Evolutionary conservation across 2,888 invertebrate genomes (phyloP), one percentile per base, ranked within the genome.

Genomic region (Spodoptera exigua): DNA sequence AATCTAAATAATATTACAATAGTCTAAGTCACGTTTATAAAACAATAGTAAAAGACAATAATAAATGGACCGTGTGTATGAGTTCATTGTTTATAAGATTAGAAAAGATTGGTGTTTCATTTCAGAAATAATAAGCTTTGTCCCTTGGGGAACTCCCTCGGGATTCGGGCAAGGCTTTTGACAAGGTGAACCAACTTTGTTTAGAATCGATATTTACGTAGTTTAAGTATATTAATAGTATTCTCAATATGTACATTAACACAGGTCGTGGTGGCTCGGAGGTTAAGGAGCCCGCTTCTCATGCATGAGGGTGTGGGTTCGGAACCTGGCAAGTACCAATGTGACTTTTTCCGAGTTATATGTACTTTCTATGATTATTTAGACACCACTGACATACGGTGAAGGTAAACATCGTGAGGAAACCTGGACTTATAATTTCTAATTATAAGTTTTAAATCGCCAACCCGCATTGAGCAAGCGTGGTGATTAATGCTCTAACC

Each of bases 131-230:
- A 48, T 17, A 18, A 12, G 1, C 35, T 27, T 35, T 58, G 39
- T 62, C 5, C 62, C 67, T 48, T 59, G 44, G 67, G 60, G 67
- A 67, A 67, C n/a, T 27, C 48, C 59, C 59, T 37, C 11, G 10
- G 1, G 39, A 40, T 59, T 37, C 44, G 12, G 32, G 10, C 16
- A 39, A 62, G 13, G 27, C 60, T 1, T 62, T 67, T 59, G 60
- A 67, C 60, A 67, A 32, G 39, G 67, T 67, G 48, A 18, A 3
- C 13, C 40, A 61, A 21, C 12, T 14, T 21, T 21, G 10, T 21
- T 13, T 39, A 32, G 16, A 27, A 27, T 27, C 1, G 12, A 32
- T 45, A 18, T 11, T n/a, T 37, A 43, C 12, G 41, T 56, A 14
- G 12, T 43, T n/a, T 55, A 9, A 35, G n/a, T 35, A n/a, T 11